Base-by-base conservation (phyloP, 2,888 invertebrate species). In the Bellardia pandia region DNA sequence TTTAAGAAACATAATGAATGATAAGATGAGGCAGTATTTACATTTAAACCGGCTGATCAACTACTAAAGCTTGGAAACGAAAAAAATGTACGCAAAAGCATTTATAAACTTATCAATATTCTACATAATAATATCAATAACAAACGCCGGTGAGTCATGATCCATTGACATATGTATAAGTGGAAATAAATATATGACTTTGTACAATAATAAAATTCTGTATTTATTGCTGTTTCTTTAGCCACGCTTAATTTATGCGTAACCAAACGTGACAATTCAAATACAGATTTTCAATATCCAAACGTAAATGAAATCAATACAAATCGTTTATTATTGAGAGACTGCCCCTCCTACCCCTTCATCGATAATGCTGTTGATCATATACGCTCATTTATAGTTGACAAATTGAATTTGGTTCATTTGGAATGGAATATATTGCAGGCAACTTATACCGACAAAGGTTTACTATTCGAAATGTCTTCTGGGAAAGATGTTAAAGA, bases 391-490 rank as follows among this genome's bases (percentile, higher is more conserved):
- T 23, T 86, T 2, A 75, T 86, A 74, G 69, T 78, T 3, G 40
- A 74, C 3, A 37, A 33, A 30, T 37, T 86, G 30, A 2, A 62
- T 9, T 53, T 86, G 11, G 62, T 68, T 0, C 56, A 74, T 13
- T 75, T 86, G 51, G 74, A 82, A 48, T 78, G 82, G 82, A 23
- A 45, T 3, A 86, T 86, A n/a, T 45, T 86, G 53, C 82, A 82
- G 48, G 86, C 86, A 3, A 13, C 42, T 13, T 69, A 82, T 56
- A 86, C 82, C 2, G 78, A 86, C 23, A 77, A 81, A 3, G 86
- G 86, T 0, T 13, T 86, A 33, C 48, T 86, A 3, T 86, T 86
- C 23, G 86, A 86, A 64, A 86, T 86, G 86, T 53, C 62, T 51
- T 40, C 60, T 0, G 1, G 16, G 6, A 6, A 60, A 16, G 48